Evolutionary conservation across 2,797 vertebrate genomes (phyloP), one percentile per base, ranked within the genome.

Genomic region (Mormyrops boulengeri): DNA sequence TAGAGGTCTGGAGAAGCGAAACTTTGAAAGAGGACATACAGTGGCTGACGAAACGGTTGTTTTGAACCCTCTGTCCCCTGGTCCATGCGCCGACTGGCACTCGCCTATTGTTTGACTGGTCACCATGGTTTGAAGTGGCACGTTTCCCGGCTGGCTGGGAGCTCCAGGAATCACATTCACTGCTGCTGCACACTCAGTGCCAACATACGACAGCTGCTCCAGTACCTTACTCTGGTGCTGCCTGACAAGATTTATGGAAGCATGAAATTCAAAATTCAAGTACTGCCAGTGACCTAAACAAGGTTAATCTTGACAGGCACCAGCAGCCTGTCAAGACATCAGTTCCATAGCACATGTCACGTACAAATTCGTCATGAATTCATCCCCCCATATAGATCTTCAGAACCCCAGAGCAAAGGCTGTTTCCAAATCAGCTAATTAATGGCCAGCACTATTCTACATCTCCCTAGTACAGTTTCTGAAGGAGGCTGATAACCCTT

Each of bases 361-460:
- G 90, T 88, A 55, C 89, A 91, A 92, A 92, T 91, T 91, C 89
- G 90, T 91, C 91, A 90, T 93, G 90, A 92, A 91, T 92, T 92
- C 92, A 93, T 57, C 90, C 91, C 89, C 91, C 91, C 92, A 92
- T 93, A 93, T 93, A 92, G 92, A 92, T 82, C 90, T 85, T 89
- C 84, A 87, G 47, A 84, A 3, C 89, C 90, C 66, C 85, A 80
- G 88, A 87, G 88, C 22, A 88, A 60, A 88, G 90, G 91, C 91
- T 93, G 93, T 93, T 93, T 93, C 91, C 92, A 93, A 92, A 92
- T 91, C 91, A 93, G 92, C 92, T 92, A 92, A 92, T 93, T 92
- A 92, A 91, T 49, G 41, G 19, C 2, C 91, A 92, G 82, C 88
- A 89, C 87, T 89, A 47, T 4, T 89, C 85, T 2, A 30, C 49